A percentile compares a stretch with the other conserved stretches of the same genome.
Evolutionary conservation across 2,888 invertebrate genomes (phyloP).

Genomic region (Dexiosoma caninum): DNA sequence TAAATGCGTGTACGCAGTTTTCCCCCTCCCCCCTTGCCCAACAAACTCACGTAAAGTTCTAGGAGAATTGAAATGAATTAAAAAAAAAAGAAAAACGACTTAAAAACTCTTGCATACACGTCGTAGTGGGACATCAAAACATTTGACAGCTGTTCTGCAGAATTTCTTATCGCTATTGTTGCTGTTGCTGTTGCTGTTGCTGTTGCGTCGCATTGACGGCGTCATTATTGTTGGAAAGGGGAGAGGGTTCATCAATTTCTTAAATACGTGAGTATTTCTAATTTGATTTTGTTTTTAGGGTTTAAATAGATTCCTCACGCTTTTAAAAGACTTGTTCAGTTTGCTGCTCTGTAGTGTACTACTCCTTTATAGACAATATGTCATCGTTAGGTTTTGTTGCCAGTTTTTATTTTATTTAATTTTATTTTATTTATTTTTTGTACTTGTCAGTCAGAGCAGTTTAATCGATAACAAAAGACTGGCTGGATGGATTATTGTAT

Average conservation of each 20-base stretch:
- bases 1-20: slow-evolving; percentile 62
- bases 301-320: slow-evolving; percentile 54
- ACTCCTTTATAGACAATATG: slow-evolving; percentile 41
- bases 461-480: slow-evolving; percentile 28
- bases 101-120: background rate
- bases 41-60: background rate
- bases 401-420: no score
- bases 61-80: background rate
- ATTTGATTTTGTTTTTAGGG: slow-evolving; percentile 58
- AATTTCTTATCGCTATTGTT: slow-evolving; percentile 5
- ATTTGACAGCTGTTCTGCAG: slow-evolving; percentile 60
- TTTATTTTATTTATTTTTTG: no score
- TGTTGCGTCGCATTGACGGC: slow-evolving; percentile 7
- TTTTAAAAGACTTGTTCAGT: slow-evolving; percentile 4
- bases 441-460: slow-evolving; percentile 30
- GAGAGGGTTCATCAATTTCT: slow-evolving; percentile 11
- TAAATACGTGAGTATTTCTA: slow-evolving; percentile 60
- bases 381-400: slow-evolving; percentile 44
- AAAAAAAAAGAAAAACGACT: slow-evolving; percentile 13
- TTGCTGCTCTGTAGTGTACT: background rate
- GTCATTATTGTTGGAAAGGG: slow-evolving; percentile 27
- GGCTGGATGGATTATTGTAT: slow-evolving; percentile 42
- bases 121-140: slow-evolving; percentile 3
- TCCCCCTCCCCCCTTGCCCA: slow-evolving; percentile 34
- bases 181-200: slow-evolving; percentile 4